Conservation (phyloP, 1,140 invertebrate species). For the Bombus terrestris region DNA sequence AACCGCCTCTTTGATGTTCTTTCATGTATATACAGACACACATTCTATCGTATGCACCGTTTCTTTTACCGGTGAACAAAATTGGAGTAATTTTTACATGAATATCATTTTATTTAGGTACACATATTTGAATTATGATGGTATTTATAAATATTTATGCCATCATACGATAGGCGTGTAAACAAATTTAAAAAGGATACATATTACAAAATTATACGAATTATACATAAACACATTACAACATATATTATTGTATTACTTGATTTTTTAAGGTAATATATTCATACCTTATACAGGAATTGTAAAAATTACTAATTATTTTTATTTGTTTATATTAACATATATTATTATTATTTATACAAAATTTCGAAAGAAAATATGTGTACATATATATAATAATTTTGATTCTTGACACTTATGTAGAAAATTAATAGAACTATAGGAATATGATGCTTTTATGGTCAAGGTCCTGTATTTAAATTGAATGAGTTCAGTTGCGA, state of each 20-base stretch:
- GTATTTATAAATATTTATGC: background rate
- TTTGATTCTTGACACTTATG: background rate
- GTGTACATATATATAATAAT: background rate
- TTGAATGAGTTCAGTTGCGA: background rate
- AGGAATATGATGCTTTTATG: background rate
- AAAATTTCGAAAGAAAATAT: background rate
- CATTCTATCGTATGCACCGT: background rate
- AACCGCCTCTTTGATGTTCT: constrained; percentile 29
- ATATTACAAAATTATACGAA: background rate
- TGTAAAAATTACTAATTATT: background rate
- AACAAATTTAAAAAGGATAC: background rate
- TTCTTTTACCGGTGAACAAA: background rate
- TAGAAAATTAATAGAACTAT: background rate
- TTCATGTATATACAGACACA: background rate
- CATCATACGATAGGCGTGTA: background rate
- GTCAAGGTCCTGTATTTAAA: background rate
- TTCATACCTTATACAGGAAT: background rate
- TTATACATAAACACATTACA: background rate
- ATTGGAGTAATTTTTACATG: background rate
- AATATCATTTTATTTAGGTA: background rate
- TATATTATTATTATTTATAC: background rate
- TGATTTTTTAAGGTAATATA: background rate
- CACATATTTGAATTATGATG: background rate
- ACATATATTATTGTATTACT: background rate
- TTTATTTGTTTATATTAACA: background rate